phyloP scores from a whole-genome alignment of 2,113 vertebrate genomes.

The Equus przewalskii region DNA sequence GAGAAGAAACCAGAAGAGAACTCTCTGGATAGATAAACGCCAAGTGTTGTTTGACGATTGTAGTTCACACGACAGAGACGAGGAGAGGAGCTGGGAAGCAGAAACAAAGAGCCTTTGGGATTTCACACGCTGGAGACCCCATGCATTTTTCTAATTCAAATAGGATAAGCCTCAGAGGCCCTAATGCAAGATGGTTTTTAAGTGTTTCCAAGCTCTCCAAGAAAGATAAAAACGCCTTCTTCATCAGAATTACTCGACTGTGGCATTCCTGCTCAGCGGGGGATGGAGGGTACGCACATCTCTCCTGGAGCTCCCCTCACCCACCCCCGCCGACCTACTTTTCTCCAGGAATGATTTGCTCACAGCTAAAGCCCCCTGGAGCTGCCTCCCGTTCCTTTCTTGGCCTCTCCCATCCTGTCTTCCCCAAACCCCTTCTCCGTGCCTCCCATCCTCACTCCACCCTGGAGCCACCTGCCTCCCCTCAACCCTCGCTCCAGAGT shows the following conservation, averaged over 20 bases:
- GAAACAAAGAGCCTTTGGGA: not conserved
- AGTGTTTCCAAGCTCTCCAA: constrained; percentile 59
- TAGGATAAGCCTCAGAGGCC: constrained; percentile 58
- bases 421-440: not conserved
- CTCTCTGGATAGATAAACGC: not conserved
- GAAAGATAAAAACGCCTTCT: constrained; percentile 29
- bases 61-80: not conserved
- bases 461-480: too few relatives aligned
- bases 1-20: not conserved
- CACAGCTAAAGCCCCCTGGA: not conserved
- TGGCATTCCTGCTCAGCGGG: not conserved
- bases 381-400: not conserved
- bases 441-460: not conserved
- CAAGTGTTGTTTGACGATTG: not conserved
- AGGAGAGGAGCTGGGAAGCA: not conserved
- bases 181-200: constrained; percentile 47
- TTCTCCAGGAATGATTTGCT: not conserved
- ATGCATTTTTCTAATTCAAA: constrained; percentile 58
- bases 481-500: rapidly evolving
- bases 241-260: constrained; percentile 22
- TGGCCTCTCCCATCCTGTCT: not conserved
- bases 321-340: not conserved
- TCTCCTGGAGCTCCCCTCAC: not conserved
- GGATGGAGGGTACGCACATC: not conserved
- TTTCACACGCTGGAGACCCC: constrained; percentile 66